Percentiles rank a stretch among this genome's conserved stretches.
Conservation (phyloP, 2,888 invertebrate genomes). For the Hypolimnas misippus region DNA sequence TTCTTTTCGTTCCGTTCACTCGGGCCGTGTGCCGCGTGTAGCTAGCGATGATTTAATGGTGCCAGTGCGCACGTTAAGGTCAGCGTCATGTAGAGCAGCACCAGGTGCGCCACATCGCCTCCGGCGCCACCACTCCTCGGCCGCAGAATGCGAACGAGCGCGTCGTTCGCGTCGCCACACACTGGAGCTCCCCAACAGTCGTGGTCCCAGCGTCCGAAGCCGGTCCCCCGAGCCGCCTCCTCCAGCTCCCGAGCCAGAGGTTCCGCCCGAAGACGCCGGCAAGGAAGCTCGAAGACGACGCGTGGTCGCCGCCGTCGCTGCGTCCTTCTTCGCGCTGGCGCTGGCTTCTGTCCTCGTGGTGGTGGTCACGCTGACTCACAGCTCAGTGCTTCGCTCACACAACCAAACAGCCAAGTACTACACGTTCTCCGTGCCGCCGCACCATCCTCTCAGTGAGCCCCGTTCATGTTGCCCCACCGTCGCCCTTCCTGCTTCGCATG, state of each 20-base stretch:
- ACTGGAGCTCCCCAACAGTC: slow-evolving; percentile 72
- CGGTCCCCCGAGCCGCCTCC: slow-evolving; percentile 73
- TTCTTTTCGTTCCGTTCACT: slow-evolving; percentile 77
- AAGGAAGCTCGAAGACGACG: slow-evolving; percentile 87
- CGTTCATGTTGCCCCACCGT: slow-evolving; percentile 84
- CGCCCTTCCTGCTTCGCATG: slow-evolving; percentile 84
- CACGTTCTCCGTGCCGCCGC: slow-evolving; percentile 86
- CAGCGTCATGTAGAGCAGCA: slow-evolving; percentile 76
- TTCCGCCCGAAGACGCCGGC: slow-evolving; percentile 82
- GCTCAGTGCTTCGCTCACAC: slow-evolving; percentile 86
- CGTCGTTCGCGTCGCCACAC: slow-evolving; percentile 76
- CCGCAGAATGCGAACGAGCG: slow-evolving; percentile 78
- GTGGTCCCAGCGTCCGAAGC: slow-evolving; percentile 77
- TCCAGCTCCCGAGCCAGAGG: slow-evolving; percentile 68
- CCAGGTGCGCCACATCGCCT: slow-evolving; percentile 77
- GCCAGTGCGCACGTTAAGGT: slow-evolving; percentile 77
- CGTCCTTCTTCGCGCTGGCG: slow-evolving; percentile 89
- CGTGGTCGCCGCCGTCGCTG: slow-evolving; percentile 88
- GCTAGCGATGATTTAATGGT: slow-evolving; percentile 80
- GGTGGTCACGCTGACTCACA: slow-evolving; percentile 90
- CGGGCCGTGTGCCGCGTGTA: slow-evolving; percentile 74
- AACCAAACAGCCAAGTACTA: slow-evolving; percentile 87
- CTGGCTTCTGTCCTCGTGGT: slow-evolving; percentile 90
- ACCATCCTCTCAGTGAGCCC: slow-evolving; percentile 85
- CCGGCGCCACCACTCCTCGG: slow-evolving; percentile 78